phyloP scores from a whole-genome alignment of 2,888 invertebrate species.

The Tachina grossa region DNA sequence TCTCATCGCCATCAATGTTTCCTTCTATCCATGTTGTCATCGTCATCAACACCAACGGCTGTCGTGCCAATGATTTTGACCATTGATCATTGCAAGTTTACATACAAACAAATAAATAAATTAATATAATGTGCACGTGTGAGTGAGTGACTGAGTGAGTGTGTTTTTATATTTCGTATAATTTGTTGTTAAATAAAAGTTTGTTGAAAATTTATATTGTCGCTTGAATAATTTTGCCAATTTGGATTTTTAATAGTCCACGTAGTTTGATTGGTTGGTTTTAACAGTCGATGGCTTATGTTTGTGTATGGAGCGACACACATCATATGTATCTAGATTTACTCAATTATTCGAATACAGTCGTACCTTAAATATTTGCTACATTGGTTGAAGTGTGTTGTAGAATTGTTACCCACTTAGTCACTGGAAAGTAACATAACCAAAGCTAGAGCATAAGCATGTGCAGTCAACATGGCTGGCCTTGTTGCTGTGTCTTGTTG shows the following conservation, averaged over 20 bases:
- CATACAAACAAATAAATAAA: slow-evolving; percentile 7
- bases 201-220: slow-evolving; percentile 71
- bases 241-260: slow-evolving; percentile 69
- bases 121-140: neutral
- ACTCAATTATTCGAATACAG: slow-evolving; percentile 24
- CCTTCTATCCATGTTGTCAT: neutral
- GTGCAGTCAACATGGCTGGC: slow-evolving; percentile 3
- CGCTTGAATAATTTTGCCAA: slow-evolving; percentile 72
- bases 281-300: slow-evolving; percentile 38
- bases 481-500: slow-evolving; percentile 47
- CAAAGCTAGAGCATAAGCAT: slow-evolving; percentile 20
- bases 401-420: slow-evolving; percentile 56
- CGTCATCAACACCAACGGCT: neutral
- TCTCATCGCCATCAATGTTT: slow-evolving; percentile 20
- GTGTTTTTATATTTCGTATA: slow-evolving; percentile 37
- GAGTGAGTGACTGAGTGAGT: neutral
- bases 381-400: slow-evolving; percentile 22
- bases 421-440: slow-evolving; percentile 54
- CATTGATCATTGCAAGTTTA: neutral
- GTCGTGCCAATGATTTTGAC: slow-evolving; percentile 47
- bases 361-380: slow-evolving; percentile 43
- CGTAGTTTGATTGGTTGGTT: slow-evolving; percentile 62
- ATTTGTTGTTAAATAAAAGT: slow-evolving; percentile 68
- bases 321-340: neutral
- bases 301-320: slow-evolving; percentile 13